A percentile compares a stretch with the other conserved stretches of the same genome.
phyloP scores from a whole-genome alignment of 2,797 vertebrate species.

The Phoebastria nigripes region DNA sequence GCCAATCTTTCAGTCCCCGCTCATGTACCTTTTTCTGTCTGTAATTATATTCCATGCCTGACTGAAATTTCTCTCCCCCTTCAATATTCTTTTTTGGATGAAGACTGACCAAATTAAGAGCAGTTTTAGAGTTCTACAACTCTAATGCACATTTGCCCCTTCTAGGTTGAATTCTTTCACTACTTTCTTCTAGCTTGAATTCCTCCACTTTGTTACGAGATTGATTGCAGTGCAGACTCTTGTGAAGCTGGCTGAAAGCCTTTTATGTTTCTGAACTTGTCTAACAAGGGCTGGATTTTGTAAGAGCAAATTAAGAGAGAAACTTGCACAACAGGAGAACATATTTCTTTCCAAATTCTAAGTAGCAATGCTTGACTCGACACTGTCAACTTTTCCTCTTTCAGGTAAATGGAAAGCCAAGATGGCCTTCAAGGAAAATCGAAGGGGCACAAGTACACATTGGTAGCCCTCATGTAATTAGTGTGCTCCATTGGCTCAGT shows the following conservation, averaged over 20 bases:
- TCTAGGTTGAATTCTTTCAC: not conserved
- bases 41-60: not conserved
- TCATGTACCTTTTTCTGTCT: not conserved
- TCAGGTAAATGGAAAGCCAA: not conserved
- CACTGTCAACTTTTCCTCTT: not conserved
- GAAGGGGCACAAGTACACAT: rapidly evolving
- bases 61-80: not conserved
- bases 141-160: not conserved
- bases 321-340: not conserved
- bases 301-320: not conserved
- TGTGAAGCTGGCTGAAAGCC: not conserved
- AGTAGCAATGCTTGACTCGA: not conserved
- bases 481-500: not conserved
- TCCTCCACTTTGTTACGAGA: not conserved
- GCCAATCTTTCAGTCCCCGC: not conserved
- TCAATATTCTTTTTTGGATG: not conserved
- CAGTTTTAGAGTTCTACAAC: not conserved
- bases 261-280: not conserved
- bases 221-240: not conserved
- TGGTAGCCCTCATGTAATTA: not conserved
- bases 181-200: not conserved
- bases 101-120: not conserved
- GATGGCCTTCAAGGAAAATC: not conserved
- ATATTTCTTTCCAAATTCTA: not conserved
- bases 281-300: not conserved